These are phyloP conservation scores for Diploscapter pachys DNA, from an alignment of 1,140 invertebrate species.

Conservation along the genomic window DNA sequence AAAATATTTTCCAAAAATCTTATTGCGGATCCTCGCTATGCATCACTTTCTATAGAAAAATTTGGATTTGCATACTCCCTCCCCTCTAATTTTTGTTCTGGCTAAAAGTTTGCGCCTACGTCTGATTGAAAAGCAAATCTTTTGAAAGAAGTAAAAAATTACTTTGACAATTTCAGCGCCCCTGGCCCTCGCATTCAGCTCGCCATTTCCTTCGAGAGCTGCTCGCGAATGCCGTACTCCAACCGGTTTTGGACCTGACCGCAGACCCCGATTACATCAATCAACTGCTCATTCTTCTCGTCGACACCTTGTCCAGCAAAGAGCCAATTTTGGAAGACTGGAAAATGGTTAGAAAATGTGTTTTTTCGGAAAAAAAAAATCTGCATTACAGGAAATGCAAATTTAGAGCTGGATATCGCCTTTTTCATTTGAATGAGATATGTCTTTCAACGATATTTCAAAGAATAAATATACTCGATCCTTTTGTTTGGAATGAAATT, in stretches of 20 bases:
- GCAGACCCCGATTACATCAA: constrained; percentile 44
- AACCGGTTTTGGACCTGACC: constrained; percentile 36
- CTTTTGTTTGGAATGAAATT: not conserved
- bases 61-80: not conserved
- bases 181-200: constrained; percentile 32
- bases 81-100: not conserved
- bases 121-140: constrained; percentile 9
- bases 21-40: too few species aligned
- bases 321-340: not conserved
- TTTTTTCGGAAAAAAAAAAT: constrained; percentile 15
- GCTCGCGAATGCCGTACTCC: constrained; percentile 32
- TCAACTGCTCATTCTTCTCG: constrained; percentile 34
- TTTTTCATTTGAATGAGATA: too few species aligned
- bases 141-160: not conserved
- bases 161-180: not conserved
- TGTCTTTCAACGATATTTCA: too few species aligned
- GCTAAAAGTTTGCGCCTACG: not conserved
- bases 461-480: too few species aligned
- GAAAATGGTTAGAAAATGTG: not conserved
- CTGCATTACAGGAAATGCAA: not conserved
- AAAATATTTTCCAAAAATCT: too few species aligned
- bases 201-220: constrained; percentile 39
- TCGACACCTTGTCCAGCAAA: constrained; percentile 4
- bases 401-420: too few species aligned
- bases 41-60: too few species aligned